These are phyloP conservation scores for Peromyscus aztecus DNA, from an alignment of 2,797 vertebrate genomes.

Conservation along the genomic window DNA sequence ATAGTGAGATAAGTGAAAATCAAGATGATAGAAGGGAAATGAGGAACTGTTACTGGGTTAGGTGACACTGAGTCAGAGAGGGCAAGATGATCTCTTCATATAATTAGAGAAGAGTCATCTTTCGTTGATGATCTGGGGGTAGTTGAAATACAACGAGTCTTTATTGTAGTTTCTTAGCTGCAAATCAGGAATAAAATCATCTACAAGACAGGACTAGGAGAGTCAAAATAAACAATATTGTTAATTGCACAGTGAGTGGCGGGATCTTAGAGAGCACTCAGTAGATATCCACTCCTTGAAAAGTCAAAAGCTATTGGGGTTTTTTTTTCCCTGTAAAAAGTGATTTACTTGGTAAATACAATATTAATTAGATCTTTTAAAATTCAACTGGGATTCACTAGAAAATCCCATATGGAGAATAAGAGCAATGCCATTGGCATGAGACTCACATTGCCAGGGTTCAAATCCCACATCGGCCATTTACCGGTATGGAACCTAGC, in stretches of 20 bases:
- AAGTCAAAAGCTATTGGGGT: not conserved
- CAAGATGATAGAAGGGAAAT: slow-evolving; percentile 2
- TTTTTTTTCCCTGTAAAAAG: not conserved
- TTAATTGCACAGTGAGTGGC: slow-evolving; percentile 3
- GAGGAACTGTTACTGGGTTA: not conserved
- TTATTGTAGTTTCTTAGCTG: slow-evolving; percentile 35
- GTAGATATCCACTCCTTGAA: slow-evolving; percentile 30
- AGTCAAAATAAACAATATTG: not conserved
- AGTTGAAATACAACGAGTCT: slow-evolving; percentile 1
- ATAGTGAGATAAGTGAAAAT: not conserved
- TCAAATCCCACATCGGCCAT: not conserved
- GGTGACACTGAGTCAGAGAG: not conserved
- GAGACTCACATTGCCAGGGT: not conserved
- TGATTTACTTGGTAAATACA: not conserved
- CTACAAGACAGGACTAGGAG: not conserved
- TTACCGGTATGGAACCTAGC: not conserved
- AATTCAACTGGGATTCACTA: not conserved
- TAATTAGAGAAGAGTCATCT: slow-evolving; percentile 8
- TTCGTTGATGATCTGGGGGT: not conserved
- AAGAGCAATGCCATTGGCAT: not conserved
- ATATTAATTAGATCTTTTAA: not conserved
- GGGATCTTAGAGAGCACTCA: slow-evolving; percentile 7
- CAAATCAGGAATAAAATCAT: slow-evolving; percentile 6
- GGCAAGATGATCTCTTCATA: not conserved
- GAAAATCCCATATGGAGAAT: not conserved